These are phyloP conservation scores for Ephestia elutella DNA, from an alignment of 1,140 invertebrate genomes.

Conservation along the genomic window DNA sequence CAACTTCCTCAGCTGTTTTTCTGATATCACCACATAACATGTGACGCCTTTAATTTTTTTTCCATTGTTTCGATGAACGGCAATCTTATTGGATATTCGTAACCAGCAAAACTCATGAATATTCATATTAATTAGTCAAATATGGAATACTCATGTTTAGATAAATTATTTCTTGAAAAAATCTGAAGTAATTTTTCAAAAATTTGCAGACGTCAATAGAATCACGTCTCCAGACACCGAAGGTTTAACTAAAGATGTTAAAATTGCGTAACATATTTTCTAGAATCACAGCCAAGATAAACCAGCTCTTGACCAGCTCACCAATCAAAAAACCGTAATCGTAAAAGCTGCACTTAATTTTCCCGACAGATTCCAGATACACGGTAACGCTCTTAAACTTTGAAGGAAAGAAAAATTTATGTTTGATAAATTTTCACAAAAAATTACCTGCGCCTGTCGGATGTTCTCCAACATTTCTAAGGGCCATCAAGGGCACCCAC, in stretches of 20 bases:
- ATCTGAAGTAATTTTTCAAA: too few species aligned
- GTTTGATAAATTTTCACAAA: neutral
- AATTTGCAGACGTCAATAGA: too few species aligned
- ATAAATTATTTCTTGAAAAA: too few species aligned
- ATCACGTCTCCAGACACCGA: too few species aligned
- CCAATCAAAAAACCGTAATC: too few species aligned
- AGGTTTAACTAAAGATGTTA: neutral
- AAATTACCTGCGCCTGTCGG: neutral
- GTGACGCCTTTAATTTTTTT: neutral
- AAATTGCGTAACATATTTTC: neutral
- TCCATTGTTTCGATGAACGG: neutral
- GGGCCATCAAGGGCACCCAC: conserved; percentile 55
- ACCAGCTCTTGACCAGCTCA: too few species aligned
- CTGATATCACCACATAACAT: neutral
- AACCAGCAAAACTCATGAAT: neutral
- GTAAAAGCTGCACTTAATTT: too few species aligned
- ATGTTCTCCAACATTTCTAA: conserved; percentile 33
- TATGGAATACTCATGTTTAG: neutral
- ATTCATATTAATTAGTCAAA: neutral
- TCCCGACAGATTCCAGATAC: too few species aligned
- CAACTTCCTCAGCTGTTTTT: neutral
- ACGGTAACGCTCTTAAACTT: too few species aligned
- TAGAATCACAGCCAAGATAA: neutral
- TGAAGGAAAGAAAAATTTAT: neutral
- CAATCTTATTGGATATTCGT: neutral